A percentile compares a stretch with the other conserved stretches of the same genome.
These are phyloP conservation scores for Papilio polytes DNA, from an alignment of 1,140 invertebrate species.

Conservation along the genomic window DNA sequence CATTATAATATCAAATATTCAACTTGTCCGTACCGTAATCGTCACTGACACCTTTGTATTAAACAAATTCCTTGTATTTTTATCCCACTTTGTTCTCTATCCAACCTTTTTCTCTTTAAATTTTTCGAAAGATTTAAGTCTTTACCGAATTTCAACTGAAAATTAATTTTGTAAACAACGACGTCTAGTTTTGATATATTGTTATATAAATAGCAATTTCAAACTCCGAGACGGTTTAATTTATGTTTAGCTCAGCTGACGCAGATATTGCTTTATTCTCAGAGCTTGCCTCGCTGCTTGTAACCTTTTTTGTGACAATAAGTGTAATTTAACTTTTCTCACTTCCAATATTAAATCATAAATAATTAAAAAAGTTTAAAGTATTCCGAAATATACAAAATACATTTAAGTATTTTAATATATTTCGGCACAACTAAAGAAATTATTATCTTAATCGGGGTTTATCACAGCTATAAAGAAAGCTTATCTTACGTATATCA, in stretches of 20 bases:
- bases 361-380: not conserved
- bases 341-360: not conserved
- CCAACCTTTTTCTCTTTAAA: not conserved
- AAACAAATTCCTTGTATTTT: not conserved
- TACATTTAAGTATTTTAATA: not conserved
- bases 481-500: slow-evolving; percentile 20
- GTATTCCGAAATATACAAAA: not conserved
- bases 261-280: slow-evolving; percentile 11
- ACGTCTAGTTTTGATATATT: slow-evolving; percentile 23
- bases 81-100: not conserved
- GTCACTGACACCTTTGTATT: not conserved
- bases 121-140: not conserved
- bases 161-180: slow-evolving; percentile 4
- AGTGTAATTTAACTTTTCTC: not conserved
- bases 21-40: no score
- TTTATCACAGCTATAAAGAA: slow-evolving; percentile 26
- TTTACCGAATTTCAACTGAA: not conserved
- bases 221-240: slow-evolving; percentile 13
- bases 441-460: slow-evolving; percentile 23
- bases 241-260: slow-evolving; percentile 26
- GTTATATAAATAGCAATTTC: slow-evolving; percentile 22
- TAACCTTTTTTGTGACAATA: slow-evolving; percentile 19
- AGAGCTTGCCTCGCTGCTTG: not conserved
- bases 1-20: no score
- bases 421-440: slow-evolving; percentile 12